Evolutionary conservation across 2,797 vertebrate genomes (phyloP).

Genomic region (Malacoctenus gilli): DNA sequence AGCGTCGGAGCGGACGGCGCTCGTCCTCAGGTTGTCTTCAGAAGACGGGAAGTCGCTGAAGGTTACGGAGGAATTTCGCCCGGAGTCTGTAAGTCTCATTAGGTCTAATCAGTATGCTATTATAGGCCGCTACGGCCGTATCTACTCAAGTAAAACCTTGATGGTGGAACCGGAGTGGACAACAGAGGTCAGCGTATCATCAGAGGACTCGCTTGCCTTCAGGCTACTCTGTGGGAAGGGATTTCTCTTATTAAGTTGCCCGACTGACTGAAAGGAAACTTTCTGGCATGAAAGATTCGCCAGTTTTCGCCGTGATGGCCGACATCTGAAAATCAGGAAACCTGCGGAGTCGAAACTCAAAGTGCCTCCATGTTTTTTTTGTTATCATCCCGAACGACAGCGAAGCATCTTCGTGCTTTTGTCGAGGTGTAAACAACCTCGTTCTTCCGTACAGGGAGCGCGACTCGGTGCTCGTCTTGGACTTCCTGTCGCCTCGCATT

Average conservation of each 20-base stretch:
- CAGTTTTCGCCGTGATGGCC: background rate
- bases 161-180: conserved; percentile 37
- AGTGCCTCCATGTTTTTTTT: too few relatives aligned
- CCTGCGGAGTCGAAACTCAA: too few relatives aligned
- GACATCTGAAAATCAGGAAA: background rate
- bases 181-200: conserved; percentile 50
- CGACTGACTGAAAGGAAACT: conserved; percentile 11
- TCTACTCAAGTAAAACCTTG: conserved; percentile 42
- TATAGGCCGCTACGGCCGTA: conserved; percentile 26
- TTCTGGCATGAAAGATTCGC: background rate
- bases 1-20: background rate
- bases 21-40: conserved; percentile 19
- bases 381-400: too few relatives aligned
- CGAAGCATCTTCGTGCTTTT: too few relatives aligned
- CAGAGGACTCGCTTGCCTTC: conserved; percentile 35
- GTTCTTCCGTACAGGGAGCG: too few relatives aligned
- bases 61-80: conserved; percentile 50
- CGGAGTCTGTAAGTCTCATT: conserved; percentile 59
- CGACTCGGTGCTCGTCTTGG: too few relatives aligned
- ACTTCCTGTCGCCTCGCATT: too few relatives aligned
- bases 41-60: conserved; percentile 36
- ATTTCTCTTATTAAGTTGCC: conserved; percentile 10
- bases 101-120: conserved; percentile 54
- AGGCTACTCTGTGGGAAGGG: conserved; percentile 11
- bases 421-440: too few relatives aligned